phyloP scores from a whole-genome alignment of 2,888 invertebrate species.

The Callimorpha dominula region DNA sequence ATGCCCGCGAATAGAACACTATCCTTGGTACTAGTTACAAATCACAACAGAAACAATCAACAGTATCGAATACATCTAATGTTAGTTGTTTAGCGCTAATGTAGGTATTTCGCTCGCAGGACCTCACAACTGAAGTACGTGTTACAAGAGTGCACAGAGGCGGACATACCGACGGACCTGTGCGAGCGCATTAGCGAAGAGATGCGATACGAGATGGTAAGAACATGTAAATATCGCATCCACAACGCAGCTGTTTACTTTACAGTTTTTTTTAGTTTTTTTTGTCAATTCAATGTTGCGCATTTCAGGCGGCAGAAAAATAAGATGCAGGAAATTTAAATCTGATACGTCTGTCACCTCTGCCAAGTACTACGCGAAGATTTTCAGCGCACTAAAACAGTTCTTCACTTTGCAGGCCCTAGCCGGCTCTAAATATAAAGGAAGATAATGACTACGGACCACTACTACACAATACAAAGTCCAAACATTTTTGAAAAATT shows the following conservation, averaged over 20 bases:
- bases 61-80: not conserved
- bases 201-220: conserved; percentile 96
- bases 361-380: conserved; percentile 81
- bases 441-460: conserved; percentile 67
- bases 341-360: conserved; percentile 80
- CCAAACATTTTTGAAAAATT: conserved; percentile 32
- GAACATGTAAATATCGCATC: conserved; percentile 85
- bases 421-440: conserved; percentile 82
- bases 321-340: conserved; percentile 82
- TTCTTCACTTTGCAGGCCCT: conserved; percentile 84
- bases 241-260: conserved; percentile 40
- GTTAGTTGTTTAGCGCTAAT: not conserved
- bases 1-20: too few relatives aligned
- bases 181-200: conserved; percentile 96
- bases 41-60: not conserved
- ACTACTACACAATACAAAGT: conserved; percentile 34
- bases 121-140: conserved; percentile 94
- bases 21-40: too few relatives aligned
- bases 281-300: conserved; percentile 64
- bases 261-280: conserved; percentile 58
- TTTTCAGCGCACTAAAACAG: conserved; percentile 83
- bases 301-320: conserved; percentile 84
- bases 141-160: conserved; percentile 95
- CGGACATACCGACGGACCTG: conserved; percentile 96
- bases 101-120: conserved; percentile 71